Evolutionary conservation across 2,113 vertebrate species (phyloP).

Genomic region (Odocoileus virginianus): DNA sequence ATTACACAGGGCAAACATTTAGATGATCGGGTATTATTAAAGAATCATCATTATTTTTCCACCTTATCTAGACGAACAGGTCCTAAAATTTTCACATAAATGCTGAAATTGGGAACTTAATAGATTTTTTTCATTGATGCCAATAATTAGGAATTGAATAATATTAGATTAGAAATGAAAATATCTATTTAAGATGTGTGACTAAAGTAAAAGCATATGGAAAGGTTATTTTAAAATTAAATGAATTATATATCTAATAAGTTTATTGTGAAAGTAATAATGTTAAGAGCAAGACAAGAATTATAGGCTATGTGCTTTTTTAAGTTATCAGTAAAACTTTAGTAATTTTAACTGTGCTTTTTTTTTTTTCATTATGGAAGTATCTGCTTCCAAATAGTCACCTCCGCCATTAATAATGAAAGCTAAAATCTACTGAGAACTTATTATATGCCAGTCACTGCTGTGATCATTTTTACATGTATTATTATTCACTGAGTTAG

Average conservation of each 20-base stretch:
- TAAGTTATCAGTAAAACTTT: background rate
- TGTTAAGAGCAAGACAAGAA: background rate
- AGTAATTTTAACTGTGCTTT: background rate
- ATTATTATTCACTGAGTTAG: background rate
- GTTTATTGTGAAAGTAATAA: background rate
- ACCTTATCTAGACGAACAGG: background rate
- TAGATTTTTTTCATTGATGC: background rate
- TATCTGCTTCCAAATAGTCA: background rate
- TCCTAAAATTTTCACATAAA: background rate
- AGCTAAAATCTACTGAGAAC: background rate
- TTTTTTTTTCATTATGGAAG: background rate
- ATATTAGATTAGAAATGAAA: background rate
- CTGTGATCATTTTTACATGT: background rate
- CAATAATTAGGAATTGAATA: conserved; percentile 4
- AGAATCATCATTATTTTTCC: background rate
- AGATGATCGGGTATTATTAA: background rate
- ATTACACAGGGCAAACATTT: background rate
- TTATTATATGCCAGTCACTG: background rate
- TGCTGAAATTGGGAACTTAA: background rate
- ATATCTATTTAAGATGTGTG: background rate
- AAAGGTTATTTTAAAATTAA: conserved; percentile 21
- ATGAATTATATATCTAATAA: background rate
- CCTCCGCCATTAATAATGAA: background rate
- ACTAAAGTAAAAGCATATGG: conserved; percentile 16
- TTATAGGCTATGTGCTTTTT: background rate